Conservation (phyloP, 1,140 invertebrate species). For the Zaprionus capensis region DNA sequence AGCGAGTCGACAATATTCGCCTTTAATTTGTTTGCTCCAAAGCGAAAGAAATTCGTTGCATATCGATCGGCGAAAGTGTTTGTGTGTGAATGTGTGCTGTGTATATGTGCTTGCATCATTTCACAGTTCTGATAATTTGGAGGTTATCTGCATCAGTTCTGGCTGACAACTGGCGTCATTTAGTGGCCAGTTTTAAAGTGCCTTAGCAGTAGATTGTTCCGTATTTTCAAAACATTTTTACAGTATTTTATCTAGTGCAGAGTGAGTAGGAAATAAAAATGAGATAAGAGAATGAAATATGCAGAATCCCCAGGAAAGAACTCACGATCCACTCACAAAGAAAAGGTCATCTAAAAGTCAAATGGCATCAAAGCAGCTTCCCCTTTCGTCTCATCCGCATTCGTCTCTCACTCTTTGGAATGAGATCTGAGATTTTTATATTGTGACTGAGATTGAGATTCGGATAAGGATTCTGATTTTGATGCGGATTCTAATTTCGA, state of each 20-base stretch:
- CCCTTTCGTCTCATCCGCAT: too few relatives aligned
- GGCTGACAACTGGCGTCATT: background rate
- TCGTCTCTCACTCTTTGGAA: background rate
- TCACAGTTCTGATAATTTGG: background rate
- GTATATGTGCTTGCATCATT: background rate
- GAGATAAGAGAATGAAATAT: too few relatives aligned
- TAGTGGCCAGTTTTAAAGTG: background rate
- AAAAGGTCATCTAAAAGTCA: background rate
- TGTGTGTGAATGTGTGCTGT: background rate
- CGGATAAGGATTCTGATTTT: conserved; percentile 13
- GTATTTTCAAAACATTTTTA: too few relatives aligned
- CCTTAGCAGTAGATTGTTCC: background rate
- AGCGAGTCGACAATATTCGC: conserved; percentile 5
- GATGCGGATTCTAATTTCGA: conserved; percentile 45
- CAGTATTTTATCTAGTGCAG: too few relatives aligned
- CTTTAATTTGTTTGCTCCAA: conserved; percentile 17
- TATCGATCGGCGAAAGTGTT: background rate
- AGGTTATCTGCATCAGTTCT: background rate
- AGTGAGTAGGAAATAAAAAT: too few relatives aligned
- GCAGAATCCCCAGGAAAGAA: too few relatives aligned
- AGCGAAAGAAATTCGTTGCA: conserved; percentile 12
- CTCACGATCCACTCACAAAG: background rate
- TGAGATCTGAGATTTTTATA: conserved; percentile 21
- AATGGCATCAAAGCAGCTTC: conserved; percentile 14
- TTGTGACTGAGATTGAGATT: conserved; percentile 24